Evolutionary conservation across 2,797 vertebrate species (phyloP).

Genomic region (Denticeps clupeoides): DNA sequence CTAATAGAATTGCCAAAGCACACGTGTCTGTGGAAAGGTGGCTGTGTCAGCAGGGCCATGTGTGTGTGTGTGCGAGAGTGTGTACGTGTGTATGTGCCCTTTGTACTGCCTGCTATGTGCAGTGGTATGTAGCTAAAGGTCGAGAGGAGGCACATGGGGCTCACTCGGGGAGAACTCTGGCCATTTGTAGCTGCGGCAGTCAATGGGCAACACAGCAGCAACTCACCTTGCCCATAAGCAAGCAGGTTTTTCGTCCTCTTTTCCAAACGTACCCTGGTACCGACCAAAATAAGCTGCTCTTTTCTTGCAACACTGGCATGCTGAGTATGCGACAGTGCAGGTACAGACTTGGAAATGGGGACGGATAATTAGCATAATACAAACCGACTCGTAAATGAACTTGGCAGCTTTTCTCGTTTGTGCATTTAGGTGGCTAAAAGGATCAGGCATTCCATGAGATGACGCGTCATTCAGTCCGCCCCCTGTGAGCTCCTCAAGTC

Average conservation of each 20-base stretch:
- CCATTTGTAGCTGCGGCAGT: conserved; percentile 31
- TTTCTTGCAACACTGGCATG: no score
- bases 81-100: conserved; percentile 43
- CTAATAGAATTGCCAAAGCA: conserved; percentile 25
- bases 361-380: no score
- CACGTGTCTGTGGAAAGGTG: conserved; percentile 24
- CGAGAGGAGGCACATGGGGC: conserved; percentile 49
- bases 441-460: not conserved
- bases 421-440: conserved; percentile 16
- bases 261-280: no score
- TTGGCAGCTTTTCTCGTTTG: no score
- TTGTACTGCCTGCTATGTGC: conserved; percentile 62
- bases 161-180: conserved; percentile 38
- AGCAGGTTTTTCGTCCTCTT: no score
- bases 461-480: not conserved
- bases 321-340: no score
- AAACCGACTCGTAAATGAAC: no score
- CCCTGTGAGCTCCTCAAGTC: not conserved
- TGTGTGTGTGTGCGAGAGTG: conserved; percentile 9
- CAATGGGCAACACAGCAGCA: conserved; percentile 39
- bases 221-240: no score
- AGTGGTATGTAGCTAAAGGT: conserved; percentile 65
- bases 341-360: no score
- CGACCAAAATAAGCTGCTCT: no score
- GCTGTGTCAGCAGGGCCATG: conserved; percentile 31